phyloP scores from a whole-genome alignment of 1,140 invertebrate species.

The Sinella curviseta region DNA sequence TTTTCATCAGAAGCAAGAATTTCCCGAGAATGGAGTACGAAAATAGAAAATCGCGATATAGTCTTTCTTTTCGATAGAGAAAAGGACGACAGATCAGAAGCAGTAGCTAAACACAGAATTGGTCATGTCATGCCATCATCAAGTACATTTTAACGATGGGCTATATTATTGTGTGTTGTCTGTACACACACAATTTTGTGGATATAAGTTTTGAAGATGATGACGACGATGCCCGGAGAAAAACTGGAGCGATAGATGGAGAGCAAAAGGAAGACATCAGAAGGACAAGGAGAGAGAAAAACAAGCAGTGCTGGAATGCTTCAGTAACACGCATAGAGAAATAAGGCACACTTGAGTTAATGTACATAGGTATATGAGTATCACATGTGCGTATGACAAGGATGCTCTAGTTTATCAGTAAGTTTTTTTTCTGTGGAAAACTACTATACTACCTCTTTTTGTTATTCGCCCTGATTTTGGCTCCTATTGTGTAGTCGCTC shows the following conservation, averaged over 20 bases:
- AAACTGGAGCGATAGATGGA: neutral
- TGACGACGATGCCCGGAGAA: neutral
- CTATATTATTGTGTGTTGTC: neutral
- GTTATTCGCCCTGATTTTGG: neutral
- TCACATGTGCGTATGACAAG: slow-evolving; percentile 5
- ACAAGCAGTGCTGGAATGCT: too few relatives aligned
- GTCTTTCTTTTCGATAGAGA: neutral
- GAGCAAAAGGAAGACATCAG: too few relatives aligned
- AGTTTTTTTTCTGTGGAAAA: too few relatives aligned
- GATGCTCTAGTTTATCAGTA: too few relatives aligned
- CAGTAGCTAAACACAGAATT: too few relatives aligned
- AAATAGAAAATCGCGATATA: neutral
- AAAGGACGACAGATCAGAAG: neutral
- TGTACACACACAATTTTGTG: neutral
- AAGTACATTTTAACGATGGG: neutral
- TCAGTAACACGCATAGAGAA: neutral
- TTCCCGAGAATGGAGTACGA: neutral
- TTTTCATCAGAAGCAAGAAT: too few relatives aligned
- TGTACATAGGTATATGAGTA: neutral
- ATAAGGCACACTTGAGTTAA: neutral
- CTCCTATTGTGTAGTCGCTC: neutral
- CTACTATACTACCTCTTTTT: neutral
- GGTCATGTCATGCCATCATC: neutral
- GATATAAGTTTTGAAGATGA: too few relatives aligned
- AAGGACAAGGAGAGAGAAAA: neutral